Base-by-base conservation (phyloP, 2,888 invertebrate genomes). In the Lasius fuliginosus region DNA sequence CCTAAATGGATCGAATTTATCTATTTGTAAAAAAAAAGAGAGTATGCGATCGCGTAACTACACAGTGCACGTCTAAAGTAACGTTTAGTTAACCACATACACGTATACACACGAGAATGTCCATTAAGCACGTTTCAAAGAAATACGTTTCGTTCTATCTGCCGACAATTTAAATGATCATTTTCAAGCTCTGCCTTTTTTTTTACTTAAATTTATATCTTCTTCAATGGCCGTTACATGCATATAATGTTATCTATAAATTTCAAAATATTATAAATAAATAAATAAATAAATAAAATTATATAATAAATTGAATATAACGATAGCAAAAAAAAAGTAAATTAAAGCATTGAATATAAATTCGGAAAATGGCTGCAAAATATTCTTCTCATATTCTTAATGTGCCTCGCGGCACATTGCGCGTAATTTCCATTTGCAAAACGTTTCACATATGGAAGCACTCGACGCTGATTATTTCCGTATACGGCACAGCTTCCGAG, bases 1-100 rank as follows among this genome's bases (percentile, higher is more conserved):
- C 36, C n/a, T 79, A 79, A 79, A 79, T 69, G 40, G 36, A 46
- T 49, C 49, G 58, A 74, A 76, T 76, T 76, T 68, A 83, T 76
- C 68, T 33, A 36, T 15, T 82, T 12, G 82, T 30, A 30, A 53
- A 49, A 46, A 62, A 49, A 56, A 53, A 30, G 46, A 30, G 33
- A 67, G 46, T 36, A 23, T 40, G 23, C 53, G 40, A 60, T 69
- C 36, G 40, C 64, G 46, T 30, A 74, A n/a, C 40, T 15, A 46
- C 36, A 49, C 75, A 60, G 12, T 3, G 46, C 56, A 30, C 58
- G 36, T 46, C 71, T 73, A 23, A 73, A 81, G 36, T 73, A 81
- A 71, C 42, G 79, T 81, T 36, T 33, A 46, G 79, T 81, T 62
- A 81, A 53, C 8, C n/a, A 8, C n/a, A n/a, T 8, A 9, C n/a